Percentiles rank a stretch among this genome's conserved stretches.
Evolutionary conservation across 2,888 invertebrate species (phyloP).

Genomic region (Polylopha cassiicola): DNA sequence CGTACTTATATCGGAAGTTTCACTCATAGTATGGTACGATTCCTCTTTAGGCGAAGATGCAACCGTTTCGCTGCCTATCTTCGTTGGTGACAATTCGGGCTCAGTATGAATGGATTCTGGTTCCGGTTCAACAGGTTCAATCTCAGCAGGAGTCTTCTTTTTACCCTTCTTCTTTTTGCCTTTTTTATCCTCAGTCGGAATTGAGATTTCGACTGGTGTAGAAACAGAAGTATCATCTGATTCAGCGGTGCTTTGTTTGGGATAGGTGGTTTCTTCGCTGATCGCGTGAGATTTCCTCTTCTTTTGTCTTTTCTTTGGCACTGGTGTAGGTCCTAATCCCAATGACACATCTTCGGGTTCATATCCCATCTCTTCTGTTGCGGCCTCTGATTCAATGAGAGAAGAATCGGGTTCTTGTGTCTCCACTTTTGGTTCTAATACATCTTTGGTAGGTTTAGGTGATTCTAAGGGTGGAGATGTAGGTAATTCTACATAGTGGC

Average conservation of each 20-base stretch:
- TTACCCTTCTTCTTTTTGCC: constrained; percentile 50
- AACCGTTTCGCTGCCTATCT: constrained; percentile 65
- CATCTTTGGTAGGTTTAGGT: constrained; percentile 29
- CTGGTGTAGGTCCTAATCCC: constrained; percentile 38
- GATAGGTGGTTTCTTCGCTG: constrained; percentile 64
- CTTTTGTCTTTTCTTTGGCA: constrained; percentile 73
- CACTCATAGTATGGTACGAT: constrained; percentile 78
- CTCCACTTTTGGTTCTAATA: constrained; percentile 25
- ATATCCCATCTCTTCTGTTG: constrained; percentile 81
- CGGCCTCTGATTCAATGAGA: constrained; percentile 57
- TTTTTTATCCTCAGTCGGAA: constrained; percentile 37
- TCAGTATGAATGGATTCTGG: constrained; percentile 27
- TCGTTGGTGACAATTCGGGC: constrained; percentile 40
- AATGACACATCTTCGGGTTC: constrained; percentile 82
- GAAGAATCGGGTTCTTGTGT: constrained; percentile 70
- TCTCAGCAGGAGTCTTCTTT: constrained; percentile 73
- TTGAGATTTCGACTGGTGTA: constrained; percentile 43
- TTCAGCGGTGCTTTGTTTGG: constrained; percentile 56
- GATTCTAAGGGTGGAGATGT: constrained; percentile 70
- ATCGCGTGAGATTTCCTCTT: constrained; percentile 53
- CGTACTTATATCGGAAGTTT: constrained; percentile 75
- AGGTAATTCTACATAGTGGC: constrained; percentile 63
- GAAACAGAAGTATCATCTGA: constrained; percentile 53
- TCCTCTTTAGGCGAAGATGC: constrained; percentile 76
- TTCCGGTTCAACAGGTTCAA: constrained; percentile 50